Evolutionary conservation across 2,888 invertebrate genomes (phyloP), one percentile per base, ranked within the genome.

Genomic region (Panopea generosa): DNA sequence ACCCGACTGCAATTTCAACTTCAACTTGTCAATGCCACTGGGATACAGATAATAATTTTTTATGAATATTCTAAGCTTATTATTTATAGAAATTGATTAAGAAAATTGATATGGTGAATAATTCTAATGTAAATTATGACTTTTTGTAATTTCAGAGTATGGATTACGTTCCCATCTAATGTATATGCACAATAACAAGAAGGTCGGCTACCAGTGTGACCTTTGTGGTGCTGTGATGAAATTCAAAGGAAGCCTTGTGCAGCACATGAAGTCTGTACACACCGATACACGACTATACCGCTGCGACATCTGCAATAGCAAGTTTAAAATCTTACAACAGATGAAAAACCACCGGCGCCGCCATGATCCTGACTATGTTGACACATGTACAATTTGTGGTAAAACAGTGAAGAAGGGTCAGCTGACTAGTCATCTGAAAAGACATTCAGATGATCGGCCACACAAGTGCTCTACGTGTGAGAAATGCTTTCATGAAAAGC

Each of bases 211-310:
- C 52, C 71, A 71, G 33, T 73, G 73, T 67, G 73, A 73, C 33
- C 49, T 73, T 4, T 73, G 73, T 56, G 73, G 73, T 2, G 67
- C 73, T 2, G 38, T 52, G 11, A n/a, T 73, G 24, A 61, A 62
- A 20, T 50, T 47, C 29, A 67, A 66, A 33, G 73, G 73, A 1
- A 67, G 43, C 49, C 66, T 73, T 7, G 67, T 50, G 24, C 56
- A 55, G 43, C 73, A 73, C 57, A 73, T 61, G 67, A 73, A 62
- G 43, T 53, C 67, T 27, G 66, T 73, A 2, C 73, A 73, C 49
- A 62, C 56, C 22, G 61, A 67, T n/a, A 22, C 4, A 6, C 55
- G 73, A 9, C 49, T 66, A n/a, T 47, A 67, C 29, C 27, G 18
- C 14, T 73, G 73, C 57, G 49, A 73, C 9, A 22, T 67, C 2